phyloP scores from a whole-genome alignment of 2,113 vertebrate genomes.

The Tetrax tetrax region DNA sequence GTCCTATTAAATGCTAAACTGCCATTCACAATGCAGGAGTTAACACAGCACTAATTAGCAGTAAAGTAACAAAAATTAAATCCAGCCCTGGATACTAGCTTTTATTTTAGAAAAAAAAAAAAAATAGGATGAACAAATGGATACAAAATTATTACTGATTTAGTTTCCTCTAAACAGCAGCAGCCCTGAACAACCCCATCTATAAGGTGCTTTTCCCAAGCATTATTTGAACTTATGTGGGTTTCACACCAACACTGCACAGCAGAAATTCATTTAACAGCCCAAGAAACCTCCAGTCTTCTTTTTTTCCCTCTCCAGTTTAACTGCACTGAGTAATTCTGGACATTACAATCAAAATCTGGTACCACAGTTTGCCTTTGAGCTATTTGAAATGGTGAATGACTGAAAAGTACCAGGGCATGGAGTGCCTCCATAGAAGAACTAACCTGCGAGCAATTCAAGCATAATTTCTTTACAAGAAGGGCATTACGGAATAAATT shows the following conservation, averaged over 20 bases:
- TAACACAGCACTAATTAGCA: neutral
- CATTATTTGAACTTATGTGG: neutral
- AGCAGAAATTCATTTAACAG: slow-evolving; percentile 11
- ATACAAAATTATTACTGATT: neutral
- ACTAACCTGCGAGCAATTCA: neutral
- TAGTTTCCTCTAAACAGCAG: neutral
- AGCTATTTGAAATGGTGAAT: neutral
- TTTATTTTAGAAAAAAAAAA: neutral
- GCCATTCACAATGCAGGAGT: neutral
- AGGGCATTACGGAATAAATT: slow-evolving; percentile 17
- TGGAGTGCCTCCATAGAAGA: neutral
- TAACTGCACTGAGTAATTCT: neutral
- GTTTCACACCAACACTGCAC: neutral
- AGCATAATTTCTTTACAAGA: neutral
- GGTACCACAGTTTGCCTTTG: neutral
- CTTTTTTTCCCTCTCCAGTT: neutral
- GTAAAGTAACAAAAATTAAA: neutral
- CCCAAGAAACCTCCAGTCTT: neutral
- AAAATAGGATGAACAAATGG: neutral
- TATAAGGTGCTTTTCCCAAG: neutral
- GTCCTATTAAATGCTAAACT: neutral
- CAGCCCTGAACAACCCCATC: neutral
- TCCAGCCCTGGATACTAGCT: neutral
- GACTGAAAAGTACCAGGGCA: neutral
- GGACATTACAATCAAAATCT: slow-evolving; percentile 5